Evolutionary conservation across 1,140 invertebrate genomes (phyloP).

Genomic region (Papilio polyxenes): DNA sequence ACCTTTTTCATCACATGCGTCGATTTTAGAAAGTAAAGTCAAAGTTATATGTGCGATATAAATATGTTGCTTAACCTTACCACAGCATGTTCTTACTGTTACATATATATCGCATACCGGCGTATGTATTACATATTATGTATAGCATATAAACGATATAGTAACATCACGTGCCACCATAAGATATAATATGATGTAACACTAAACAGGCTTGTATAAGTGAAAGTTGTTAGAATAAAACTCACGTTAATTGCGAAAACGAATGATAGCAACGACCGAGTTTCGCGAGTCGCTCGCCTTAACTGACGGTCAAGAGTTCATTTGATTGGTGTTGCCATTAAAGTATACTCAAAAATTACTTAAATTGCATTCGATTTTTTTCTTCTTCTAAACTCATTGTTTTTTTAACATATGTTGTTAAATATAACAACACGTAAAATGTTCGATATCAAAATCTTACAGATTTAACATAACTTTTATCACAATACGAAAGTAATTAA

Average conservation of each 20-base stretch:
- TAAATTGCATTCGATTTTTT: not conserved
- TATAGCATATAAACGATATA: not conserved
- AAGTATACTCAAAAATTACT: not conserved
- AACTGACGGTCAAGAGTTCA: conserved; percentile 1
- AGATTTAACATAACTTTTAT: no score
- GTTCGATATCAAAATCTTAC: no score
- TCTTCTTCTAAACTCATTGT: not conserved
- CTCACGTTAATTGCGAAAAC: not conserved
- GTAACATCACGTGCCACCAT: not conserved
- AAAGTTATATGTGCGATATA: not conserved
- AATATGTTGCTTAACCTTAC: not conserved
- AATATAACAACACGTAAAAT: not conserved
- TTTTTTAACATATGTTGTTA: not conserved
- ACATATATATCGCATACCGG: not conserved
- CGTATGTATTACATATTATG: not conserved
- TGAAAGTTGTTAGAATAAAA: not conserved
- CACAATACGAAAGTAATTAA: no score
- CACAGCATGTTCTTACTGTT: not conserved
- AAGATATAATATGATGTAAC: not conserved
- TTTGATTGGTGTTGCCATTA: not conserved
- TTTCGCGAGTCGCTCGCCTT: not conserved
- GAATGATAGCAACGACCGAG: not conserved
- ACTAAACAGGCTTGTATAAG: not conserved
- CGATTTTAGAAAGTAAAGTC: not conserved
- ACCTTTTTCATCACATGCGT: not conserved